phyloP scores from a whole-genome alignment of 2,888 invertebrate species.

The Lepidocyrtinus sp. region DNA sequence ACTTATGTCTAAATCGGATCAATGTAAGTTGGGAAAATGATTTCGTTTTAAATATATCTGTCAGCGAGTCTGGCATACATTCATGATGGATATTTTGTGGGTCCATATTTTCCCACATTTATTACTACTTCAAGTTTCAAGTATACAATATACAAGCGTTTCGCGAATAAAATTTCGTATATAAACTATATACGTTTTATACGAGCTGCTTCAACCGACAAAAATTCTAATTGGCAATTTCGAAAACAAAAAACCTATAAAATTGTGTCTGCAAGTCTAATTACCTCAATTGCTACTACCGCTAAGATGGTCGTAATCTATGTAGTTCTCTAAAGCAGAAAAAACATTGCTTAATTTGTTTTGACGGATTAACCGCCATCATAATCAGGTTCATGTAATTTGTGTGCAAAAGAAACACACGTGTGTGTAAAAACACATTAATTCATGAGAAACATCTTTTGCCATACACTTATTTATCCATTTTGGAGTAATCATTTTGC shows the following conservation, averaged over 20 bases:
- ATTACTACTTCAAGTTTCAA: background rate
- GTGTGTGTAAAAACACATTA: background rate
- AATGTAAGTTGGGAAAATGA: background rate
- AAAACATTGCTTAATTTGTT: too few relatives aligned
- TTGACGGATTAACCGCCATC: too few relatives aligned
- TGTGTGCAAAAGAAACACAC: background rate
- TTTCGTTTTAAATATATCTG: too few relatives aligned
- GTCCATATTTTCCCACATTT: background rate
- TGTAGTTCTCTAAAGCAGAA: too few relatives aligned
- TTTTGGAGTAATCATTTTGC: background rate
- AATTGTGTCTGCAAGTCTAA: too few relatives aligned
- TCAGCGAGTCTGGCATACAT: too few relatives aligned
- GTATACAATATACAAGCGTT: background rate
- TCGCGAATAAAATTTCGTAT: background rate
- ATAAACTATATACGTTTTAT: background rate
- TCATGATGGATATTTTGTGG: background rate
- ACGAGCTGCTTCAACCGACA: background rate
- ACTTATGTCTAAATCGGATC: background rate
- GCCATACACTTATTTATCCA: background rate
- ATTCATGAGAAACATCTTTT: background rate
- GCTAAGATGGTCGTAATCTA: too few relatives aligned
- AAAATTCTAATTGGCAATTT: too few relatives aligned
- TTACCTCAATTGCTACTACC: too few relatives aligned
- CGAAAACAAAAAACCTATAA: too few relatives aligned
- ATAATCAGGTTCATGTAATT: too few relatives aligned